phyloP scores from a whole-genome alignment of 2,797 vertebrate species.

The Champsocephalus gunnari region DNA sequence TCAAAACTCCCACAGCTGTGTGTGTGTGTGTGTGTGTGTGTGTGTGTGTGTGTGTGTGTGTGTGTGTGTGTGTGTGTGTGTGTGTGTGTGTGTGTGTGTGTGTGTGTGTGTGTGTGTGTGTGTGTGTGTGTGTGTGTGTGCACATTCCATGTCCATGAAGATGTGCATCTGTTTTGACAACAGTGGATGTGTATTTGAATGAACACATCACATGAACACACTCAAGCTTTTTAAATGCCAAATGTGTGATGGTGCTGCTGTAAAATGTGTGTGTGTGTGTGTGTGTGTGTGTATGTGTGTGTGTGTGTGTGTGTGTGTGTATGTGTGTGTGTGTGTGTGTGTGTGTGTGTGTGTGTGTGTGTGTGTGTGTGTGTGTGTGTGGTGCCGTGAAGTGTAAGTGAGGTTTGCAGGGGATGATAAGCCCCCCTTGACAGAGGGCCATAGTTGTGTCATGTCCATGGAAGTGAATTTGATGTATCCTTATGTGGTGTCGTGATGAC shows the following conservation, averaged over 20 bases:
- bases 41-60: constrained; percentile 4
- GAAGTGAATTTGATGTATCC: constrained; percentile 59
- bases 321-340: neutral
- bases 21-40: constrained; percentile 2
- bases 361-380: neutral
- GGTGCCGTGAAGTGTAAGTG: neutral
- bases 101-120: neutral
- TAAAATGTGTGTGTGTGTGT: neutral
- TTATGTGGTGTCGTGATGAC: constrained; percentile 15
- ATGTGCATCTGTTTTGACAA: constrained; percentile 51
- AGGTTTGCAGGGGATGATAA: constrained; percentile 3
- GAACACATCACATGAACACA: constrained; percentile 4
- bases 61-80: constrained; percentile 7
- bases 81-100: constrained; percentile 34
- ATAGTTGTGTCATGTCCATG: constrained; percentile 45
- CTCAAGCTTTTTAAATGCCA: constrained; percentile 3
- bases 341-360: neutral
- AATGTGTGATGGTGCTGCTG: neutral
- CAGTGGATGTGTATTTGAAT: constrained; percentile 13
- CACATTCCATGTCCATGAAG: constrained; percentile 49
- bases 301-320: neutral
- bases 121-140: neutral
- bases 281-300: no score
- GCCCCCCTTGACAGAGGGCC: constrained; percentile 39
- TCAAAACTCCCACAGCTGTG: constrained; percentile 58